Percentiles rank a stretch among this genome's conserved stretches.
These are phyloP conservation scores for Kryptolebias marmoratus DNA, from an alignment of 2,113 vertebrate species.

Conservation along the genomic window DNA sequence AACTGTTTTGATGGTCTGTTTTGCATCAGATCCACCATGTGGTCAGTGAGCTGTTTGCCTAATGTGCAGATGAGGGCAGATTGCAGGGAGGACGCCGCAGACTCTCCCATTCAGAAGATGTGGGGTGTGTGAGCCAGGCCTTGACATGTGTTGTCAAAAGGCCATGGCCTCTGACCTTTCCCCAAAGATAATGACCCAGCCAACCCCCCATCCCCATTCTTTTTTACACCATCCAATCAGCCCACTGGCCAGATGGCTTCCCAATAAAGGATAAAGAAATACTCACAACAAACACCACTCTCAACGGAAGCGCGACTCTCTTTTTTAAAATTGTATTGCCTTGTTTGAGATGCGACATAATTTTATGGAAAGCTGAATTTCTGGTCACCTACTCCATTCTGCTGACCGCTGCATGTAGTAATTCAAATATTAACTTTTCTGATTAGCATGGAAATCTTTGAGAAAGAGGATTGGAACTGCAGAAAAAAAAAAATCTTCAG, in stretches of 20 bases:
- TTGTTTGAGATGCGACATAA: not conserved
- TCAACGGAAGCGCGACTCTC: constrained; percentile 25
- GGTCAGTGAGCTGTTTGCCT: constrained; percentile 54
- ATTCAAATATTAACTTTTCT: constrained; percentile 55
- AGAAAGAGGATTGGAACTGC: constrained; percentile 58
- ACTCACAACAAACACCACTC: constrained; percentile 44
- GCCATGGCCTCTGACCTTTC: constrained; percentile 84
- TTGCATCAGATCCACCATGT: constrained; percentile 64
- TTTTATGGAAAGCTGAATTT: constrained; percentile 24
- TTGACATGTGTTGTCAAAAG: constrained; percentile 84
- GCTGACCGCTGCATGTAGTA: constrained; percentile 45
- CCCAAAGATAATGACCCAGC: constrained; percentile 78
- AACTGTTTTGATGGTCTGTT: constrained; percentile 28
- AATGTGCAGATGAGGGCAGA: constrained; percentile 68
- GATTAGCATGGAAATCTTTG: constrained; percentile 61
- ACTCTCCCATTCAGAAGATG: constrained; percentile 75
- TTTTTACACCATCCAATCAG: constrained; percentile 80
- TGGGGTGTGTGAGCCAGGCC: constrained; percentile 75
- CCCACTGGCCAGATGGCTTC: constrained; percentile 81
- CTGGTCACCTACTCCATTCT: constrained; percentile 15
- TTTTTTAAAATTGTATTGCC: not conserved
- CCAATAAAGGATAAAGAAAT: constrained; percentile 77
- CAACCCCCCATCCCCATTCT: constrained; percentile 66
- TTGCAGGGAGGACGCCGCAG: constrained; percentile 58
- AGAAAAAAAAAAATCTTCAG: constrained; percentile 31